phyloP scores from a whole-genome alignment of 2,113 vertebrate genomes.

The Ginglymostoma cirratum region DNA sequence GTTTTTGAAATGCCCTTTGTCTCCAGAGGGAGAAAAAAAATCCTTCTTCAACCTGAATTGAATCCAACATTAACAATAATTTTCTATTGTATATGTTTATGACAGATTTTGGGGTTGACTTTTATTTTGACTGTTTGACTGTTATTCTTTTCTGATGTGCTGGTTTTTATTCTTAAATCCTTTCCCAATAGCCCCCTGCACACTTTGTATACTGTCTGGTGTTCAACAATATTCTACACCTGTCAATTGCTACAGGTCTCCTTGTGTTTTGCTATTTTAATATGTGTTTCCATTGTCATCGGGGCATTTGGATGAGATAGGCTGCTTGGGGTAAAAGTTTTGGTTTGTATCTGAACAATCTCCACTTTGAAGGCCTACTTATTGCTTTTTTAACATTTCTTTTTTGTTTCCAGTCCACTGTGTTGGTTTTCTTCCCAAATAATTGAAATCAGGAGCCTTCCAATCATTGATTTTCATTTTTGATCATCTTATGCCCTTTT shows the following conservation, averaged over 20 bases:
- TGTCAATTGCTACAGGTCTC: not conserved
- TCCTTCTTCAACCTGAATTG: too few relatives aligned
- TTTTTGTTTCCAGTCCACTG: not conserved
- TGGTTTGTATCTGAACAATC: not conserved
- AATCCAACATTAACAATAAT: too few relatives aligned
- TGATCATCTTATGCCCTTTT: not conserved
- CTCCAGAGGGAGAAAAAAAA: too few relatives aligned
- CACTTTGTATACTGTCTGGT: not conserved
- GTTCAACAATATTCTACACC: not conserved
- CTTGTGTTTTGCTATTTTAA: not conserved
- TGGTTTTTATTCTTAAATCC: not conserved
- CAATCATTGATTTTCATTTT: not conserved
- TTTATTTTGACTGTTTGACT: too few relatives aligned
- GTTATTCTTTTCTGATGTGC: too few relatives aligned
- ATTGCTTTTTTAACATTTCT: not conserved
- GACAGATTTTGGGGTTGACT: too few relatives aligned
- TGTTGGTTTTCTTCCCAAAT: not conserved
- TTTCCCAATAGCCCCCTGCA: not conserved
- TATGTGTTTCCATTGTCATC: not conserved
- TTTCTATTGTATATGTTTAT: too few relatives aligned
- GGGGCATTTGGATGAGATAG: not conserved
- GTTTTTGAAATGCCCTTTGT: too few relatives aligned
- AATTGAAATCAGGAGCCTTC: not conserved
- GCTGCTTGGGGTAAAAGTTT: not conserved
- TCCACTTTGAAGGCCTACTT: not conserved